Percentiles rank a stretch among this genome's conserved stretches.
These are phyloP conservation scores for Limnephilus rhombicus DNA, from an alignment of 2,888 invertebrate species.

Conservation along the genomic window DNA sequence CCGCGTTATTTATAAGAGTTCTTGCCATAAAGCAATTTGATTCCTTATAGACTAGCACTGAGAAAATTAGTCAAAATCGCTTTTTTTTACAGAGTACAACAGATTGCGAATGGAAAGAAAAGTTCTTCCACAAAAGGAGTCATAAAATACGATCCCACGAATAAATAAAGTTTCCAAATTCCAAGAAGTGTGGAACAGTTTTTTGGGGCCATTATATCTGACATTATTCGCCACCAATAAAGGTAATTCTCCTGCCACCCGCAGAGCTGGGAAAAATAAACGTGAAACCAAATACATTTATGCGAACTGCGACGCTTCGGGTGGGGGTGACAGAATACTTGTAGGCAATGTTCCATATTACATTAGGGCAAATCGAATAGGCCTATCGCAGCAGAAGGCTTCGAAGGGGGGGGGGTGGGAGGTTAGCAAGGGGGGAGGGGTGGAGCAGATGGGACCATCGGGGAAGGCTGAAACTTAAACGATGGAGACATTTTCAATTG, in stretches of 20 bases:
- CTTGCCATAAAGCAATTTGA: not conserved
- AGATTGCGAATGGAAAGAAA: not conserved
- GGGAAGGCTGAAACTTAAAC: slow-evolving; percentile 38
- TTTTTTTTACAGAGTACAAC: not conserved
- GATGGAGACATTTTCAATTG: slow-evolving; percentile 30
- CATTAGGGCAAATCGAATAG: slow-evolving; percentile 42
- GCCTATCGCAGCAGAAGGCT: slow-evolving; percentile 31
- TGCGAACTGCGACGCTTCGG: not conserved
- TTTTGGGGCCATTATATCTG: not conserved
- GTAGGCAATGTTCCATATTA: slow-evolving; percentile 40
- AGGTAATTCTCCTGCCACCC: not conserved
- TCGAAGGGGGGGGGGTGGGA: not conserved
- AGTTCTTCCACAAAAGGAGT: not conserved
- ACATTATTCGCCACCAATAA: slow-evolving; percentile 1
- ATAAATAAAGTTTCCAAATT: slow-evolving; percentile 2
- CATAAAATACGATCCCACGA: not conserved
- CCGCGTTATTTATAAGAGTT: not conserved
- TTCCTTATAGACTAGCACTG: not conserved
- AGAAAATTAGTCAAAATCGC: no score
- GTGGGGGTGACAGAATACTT: slow-evolving; percentile 23
- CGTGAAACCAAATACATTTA: not conserved
- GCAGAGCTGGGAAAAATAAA: not conserved
- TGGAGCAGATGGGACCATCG: slow-evolving; percentile 34
- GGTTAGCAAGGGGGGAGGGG: not conserved
- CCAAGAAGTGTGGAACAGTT: not conserved